phyloP scores from a whole-genome alignment of 2,797 vertebrate species.

The Chiloscyllium punctatum region DNA sequence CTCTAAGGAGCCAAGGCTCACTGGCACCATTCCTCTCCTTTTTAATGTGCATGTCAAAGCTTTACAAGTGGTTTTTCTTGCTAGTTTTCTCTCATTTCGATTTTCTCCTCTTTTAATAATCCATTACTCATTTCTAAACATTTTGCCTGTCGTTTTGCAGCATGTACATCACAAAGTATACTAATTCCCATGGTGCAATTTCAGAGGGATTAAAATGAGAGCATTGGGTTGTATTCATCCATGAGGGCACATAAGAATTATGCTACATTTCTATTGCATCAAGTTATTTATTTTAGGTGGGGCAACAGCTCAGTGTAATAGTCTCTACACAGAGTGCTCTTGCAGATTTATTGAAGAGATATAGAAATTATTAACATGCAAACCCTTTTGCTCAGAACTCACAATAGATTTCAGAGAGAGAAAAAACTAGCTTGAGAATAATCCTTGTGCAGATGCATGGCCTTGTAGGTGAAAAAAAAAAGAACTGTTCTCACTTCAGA shows the following conservation, averaged over 20 bases:
- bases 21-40: not conserved
- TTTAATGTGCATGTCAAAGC: not conserved
- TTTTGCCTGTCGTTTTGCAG: not conserved
- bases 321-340: not conserved
- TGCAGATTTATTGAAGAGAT: not conserved
- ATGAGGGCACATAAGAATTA: not conserved
- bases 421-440: not conserved
- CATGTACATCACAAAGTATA: not conserved
- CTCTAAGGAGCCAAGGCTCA: not conserved
- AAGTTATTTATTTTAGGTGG: not conserved
- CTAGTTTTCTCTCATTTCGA: not conserved
- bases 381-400: not conserved
- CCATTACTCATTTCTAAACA: not conserved
- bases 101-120: not conserved
- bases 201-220: not conserved
- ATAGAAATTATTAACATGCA: not conserved
- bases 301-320: not conserved
- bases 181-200: not conserved
- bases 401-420: not conserved
- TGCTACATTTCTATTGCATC: not conserved
- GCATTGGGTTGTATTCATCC: not conserved
- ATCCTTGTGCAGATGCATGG: not conserved
- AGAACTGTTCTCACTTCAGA: not conserved
- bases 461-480: not conserved
- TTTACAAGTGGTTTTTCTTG: not conserved